Evolutionary conservation across 2,113 vertebrate species (phyloP), one percentile per base, ranked within the genome.

Genomic region (Phaetusa simplex): DNA sequence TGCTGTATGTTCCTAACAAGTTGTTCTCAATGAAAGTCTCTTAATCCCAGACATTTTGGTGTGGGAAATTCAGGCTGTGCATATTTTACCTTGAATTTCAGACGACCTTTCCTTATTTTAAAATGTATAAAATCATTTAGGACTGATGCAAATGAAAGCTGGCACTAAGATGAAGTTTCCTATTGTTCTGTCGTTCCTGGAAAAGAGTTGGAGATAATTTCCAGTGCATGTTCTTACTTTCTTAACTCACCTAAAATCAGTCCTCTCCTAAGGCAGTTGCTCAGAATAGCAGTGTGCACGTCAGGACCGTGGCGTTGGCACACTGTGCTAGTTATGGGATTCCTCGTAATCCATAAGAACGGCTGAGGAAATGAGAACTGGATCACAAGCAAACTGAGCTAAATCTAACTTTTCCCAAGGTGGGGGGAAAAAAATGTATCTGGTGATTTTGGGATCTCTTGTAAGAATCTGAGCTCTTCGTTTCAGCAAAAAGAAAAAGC

Each of bases 241-340:
- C 43, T 47, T 87, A 93, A 69, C 49, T 95, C 58, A 85, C 95
- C 81, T 93, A 74, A 95, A 95, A 13, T 40, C 72, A 84, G 24
- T 67, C 26, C 5, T 91, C 27, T 96, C 82, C 81, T 82, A 87
- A 87, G 93, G 89, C 73, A 84, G 61, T 64, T 64, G 77, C 93
- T 85, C 27, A 65, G 83, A 96, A 93, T 79, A 94, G 89, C 84
- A 94, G 47, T 4, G 5, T 36, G 49, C 12, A 43, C 16, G 20
- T 95, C 86, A 96, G 81, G 86, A 78, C 61, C 0, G 2, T 69
- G 84, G 34, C 4, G 7, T 30, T 80, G 90, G 42, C 87, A 93
- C 74, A 69, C 80, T 76, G 58, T 56, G 70, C 84, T 91, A 69
- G 65, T 94, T 93, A 80, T 0, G 7, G 66, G 61, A 67, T 87